Conservation (phyloP, 2,888 invertebrate genomes). For the Caenorhabditis angaria region DNA sequence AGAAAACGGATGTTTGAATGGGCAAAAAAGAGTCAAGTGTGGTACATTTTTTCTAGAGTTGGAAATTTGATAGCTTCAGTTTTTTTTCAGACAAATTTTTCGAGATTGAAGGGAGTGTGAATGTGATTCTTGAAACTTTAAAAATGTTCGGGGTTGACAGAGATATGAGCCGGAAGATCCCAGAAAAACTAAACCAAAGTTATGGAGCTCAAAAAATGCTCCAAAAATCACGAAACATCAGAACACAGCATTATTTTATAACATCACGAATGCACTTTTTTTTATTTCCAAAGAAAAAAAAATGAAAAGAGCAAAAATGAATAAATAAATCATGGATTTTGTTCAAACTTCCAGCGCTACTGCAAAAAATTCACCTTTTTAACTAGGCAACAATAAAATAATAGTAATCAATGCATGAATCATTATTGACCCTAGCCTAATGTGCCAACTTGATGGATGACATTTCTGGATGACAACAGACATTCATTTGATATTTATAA, state of each 20-base stretch:
- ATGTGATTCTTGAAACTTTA: background rate
- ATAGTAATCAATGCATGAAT: background rate
- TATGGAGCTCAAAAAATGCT: too few species aligned
- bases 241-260: too few species aligned
- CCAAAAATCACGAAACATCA: too few species aligned
- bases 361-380: too few species aligned
- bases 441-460: slow-evolving; percentile 2
- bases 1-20: background rate
- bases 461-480: too few species aligned
- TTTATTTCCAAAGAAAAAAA: background rate
- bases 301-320: too few species aligned
- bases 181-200: too few species aligned
- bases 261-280: too few species aligned
- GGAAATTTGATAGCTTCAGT: background rate
- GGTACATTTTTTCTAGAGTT: background rate
- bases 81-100: too few species aligned
- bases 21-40: background rate
- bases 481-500: too few species aligned
- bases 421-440: background rate
- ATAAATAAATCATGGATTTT: background rate
- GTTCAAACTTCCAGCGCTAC: background rate
- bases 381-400: background rate
- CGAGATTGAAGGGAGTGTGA: background rate
- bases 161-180: too few species aligned
- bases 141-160: too few species aligned